Conservation (phyloP, 2,888 invertebrate genomes). For the Exephanes ischioxanthus region DNA sequence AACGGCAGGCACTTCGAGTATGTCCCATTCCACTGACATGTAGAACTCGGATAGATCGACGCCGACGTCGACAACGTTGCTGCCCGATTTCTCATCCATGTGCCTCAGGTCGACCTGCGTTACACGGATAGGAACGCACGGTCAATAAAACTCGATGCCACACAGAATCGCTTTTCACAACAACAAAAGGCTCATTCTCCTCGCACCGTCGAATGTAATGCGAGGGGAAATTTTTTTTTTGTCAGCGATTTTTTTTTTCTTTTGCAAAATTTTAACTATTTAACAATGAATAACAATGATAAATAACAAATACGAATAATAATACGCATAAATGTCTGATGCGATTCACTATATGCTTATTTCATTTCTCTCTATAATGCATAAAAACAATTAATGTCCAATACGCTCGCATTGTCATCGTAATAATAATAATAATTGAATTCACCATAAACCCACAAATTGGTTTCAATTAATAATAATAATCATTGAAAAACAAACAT, state of each 20-base stretch:
- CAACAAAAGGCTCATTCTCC: slow-evolving; percentile 27
- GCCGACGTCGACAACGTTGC: slow-evolving; percentile 96
- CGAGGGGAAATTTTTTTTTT: slow-evolving; percentile 39
- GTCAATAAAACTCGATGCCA: slow-evolving; percentile 36
- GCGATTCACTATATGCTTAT: slow-evolving; percentile 60
- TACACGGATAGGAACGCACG: slow-evolving; percentile 50
- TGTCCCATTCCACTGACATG: slow-evolving; percentile 99
- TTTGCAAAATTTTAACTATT: slow-evolving; percentile 36
- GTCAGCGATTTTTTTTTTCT: slow-evolving; percentile 20
- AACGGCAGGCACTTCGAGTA: slow-evolving; percentile 97
- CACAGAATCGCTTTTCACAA: slow-evolving; percentile 35
- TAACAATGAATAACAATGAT: slow-evolving; percentile 39
- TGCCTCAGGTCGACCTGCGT: slow-evolving; percentile 95
- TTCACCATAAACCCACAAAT: slow-evolving; percentile 47
- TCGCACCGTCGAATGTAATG: slow-evolving; percentile 20
- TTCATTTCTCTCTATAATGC: slow-evolving; percentile 59
- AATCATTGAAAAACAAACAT: slow-evolving; percentile 62
- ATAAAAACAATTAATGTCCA: slow-evolving; percentile 54
- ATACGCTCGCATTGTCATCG: slow-evolving; percentile 63
- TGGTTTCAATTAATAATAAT: slow-evolving; percentile 51
- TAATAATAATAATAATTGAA: slow-evolving; percentile 54
- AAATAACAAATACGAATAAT: slow-evolving; percentile 37
- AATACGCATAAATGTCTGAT: slow-evolving; percentile 60
- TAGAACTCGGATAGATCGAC: slow-evolving; percentile 99
- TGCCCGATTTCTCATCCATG: slow-evolving; percentile 95